Evolutionary conservation across 2,797 vertebrate genomes (phyloP), one percentile per base, ranked within the genome.

Genomic region (Tenualosa ilisha): DNA sequence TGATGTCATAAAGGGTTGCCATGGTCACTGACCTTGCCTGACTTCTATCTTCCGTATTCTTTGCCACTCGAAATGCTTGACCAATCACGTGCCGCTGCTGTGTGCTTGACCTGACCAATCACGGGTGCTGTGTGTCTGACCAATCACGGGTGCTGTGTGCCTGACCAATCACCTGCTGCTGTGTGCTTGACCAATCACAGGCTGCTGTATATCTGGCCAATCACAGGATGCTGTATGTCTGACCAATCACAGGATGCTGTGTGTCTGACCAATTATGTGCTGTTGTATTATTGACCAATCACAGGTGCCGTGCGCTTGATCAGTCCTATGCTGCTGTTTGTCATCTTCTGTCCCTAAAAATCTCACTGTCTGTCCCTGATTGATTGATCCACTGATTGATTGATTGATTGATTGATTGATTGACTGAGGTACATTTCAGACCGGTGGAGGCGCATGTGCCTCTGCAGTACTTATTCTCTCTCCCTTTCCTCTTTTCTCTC

Each of bases 11-110:
- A 65, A 26, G 6, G 24, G 24, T 65, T 65, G 91, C 90, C 93
- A 87, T 90, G 91, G 91, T 91, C 89, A 86, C 93, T 90, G 92
- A 87, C 86, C 90, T 91, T 93, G 93, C 94, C 94, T 94, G 93
- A 92, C 92, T 91, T 89, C 89, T 94, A 92, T 95, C 91, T 59
- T 84, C 84, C 90, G 90, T 88, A 84, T 90, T 89, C 91, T 26
- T 65, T 7, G 26, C 63, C 11, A 93, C 92, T 92, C 89, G 91
- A 91, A 94, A 93, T 95, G 92, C 94, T 89, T 91, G 92, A 89
- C 89, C 91, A 93, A 89, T 90, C 86, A 91, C 91, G 89, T 91
- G 89, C 88, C 91, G 89, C 93, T 93, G 91, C 46, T 37, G 75
- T 83, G 91, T 93, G 89, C 92, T n/a, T n/a, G n/a, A n/a, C n/a